Conservation (phyloP, 2,888 invertebrate genomes). For the Drosophila sordidapex region DNA sequence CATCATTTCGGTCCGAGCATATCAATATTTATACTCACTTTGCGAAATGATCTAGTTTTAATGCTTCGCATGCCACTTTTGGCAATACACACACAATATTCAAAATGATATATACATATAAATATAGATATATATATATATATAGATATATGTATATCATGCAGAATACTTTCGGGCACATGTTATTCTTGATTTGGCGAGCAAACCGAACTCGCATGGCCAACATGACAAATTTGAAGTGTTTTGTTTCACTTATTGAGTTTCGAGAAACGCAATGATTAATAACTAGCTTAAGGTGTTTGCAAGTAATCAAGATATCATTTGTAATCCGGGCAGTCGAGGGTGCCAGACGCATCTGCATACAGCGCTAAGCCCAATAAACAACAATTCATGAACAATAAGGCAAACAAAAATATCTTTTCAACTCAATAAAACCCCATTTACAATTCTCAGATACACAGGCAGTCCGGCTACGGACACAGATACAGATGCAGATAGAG, state of each 20-base stretch:
- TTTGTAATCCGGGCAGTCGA: slow-evolving; percentile 9
- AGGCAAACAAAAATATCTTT: slow-evolving; percentile 68
- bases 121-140: not conserved
- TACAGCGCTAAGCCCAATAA: slow-evolving; percentile 45
- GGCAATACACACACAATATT: not conserved
- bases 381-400: slow-evolving; percentile 67
- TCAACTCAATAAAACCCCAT: slow-evolving; percentile 70
- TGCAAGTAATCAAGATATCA: not conserved
- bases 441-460: slow-evolving; percentile 47
- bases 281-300: slow-evolving; percentile 2
- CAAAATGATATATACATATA: not conserved
- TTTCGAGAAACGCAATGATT: not conserved
- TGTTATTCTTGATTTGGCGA: not conserved
- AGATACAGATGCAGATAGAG: slow-evolving; percentile 11
- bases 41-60: not conserved
- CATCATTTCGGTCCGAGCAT: slow-evolving; percentile 10
- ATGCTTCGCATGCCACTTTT: not conserved
- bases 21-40: not conserved
- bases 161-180: not conserved
- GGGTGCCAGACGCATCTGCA: not conserved
- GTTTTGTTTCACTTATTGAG: not conserved
- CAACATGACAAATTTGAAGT: not conserved
- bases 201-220: not conserved
- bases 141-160: not conserved
- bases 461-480: slow-evolving; percentile 17